A percentile compares a stretch with the other conserved stretches of the same genome.
Conservation (phyloP, 2,888 invertebrate species). For the Drosophila mimica region DNA sequence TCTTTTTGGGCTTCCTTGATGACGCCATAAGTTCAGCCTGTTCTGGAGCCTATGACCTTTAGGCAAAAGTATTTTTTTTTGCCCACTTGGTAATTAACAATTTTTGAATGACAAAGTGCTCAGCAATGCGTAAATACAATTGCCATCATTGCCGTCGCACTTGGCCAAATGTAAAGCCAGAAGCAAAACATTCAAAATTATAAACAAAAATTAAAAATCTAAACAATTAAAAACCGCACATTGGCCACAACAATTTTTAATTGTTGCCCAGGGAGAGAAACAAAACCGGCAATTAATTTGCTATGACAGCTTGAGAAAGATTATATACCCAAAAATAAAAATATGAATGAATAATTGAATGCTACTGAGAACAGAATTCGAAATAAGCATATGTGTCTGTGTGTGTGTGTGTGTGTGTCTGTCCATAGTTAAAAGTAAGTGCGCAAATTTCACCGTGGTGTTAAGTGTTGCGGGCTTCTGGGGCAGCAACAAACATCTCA, state of each 20-base stretch:
- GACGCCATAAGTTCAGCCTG: constrained; percentile 42
- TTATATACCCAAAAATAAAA: constrained; percentile 17
- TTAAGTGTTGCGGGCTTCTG: constrained; percentile 21
- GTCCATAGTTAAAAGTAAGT: not conserved
- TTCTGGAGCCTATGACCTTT: constrained; percentile 68
- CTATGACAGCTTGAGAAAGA: constrained; percentile 59
- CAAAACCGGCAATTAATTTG: constrained; percentile 53
- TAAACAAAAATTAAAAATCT: constrained; percentile 17
- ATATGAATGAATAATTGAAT: constrained; percentile 48
- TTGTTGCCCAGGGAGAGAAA: constrained; percentile 28
- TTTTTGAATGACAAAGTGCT: constrained; percentile 75
- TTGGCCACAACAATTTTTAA: constrained; percentile 46
- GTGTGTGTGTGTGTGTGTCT: not conserved
- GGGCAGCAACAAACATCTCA: constrained; percentile 15
- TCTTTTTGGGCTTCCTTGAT: constrained; percentile 48
- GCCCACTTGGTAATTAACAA: constrained; percentile 61
- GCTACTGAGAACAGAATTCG: constrained; percentile 1
- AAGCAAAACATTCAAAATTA: constrained; percentile 30
- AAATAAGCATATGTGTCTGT: not conserved
- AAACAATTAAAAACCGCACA: constrained; percentile 36
- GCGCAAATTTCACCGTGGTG: constrained; percentile 40
- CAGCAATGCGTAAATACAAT: constrained; percentile 81
- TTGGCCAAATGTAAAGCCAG: constrained; percentile 55
- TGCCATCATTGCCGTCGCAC: constrained; percentile 61
- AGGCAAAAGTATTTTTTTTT: constrained; percentile 28